Conservation (phyloP, 2,113 vertebrate species). For the Leptobrachium ailaonicum region DNA sequence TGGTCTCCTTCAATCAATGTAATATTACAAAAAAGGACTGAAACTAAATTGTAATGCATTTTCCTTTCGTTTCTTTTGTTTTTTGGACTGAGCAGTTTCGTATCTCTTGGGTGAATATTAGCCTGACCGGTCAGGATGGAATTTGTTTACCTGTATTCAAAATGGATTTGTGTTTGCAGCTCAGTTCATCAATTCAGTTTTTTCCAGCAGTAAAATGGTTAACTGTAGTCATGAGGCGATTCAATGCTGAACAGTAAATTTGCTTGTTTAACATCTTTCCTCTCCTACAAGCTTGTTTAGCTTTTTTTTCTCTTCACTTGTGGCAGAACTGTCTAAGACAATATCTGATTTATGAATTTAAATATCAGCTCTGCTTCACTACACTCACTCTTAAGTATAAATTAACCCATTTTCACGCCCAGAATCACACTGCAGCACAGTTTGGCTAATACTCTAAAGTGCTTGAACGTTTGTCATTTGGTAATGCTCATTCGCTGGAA, state of each 20-base stretch:
- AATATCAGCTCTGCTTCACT: background rate
- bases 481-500: constrained; percentile 2
- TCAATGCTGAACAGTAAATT: constrained; percentile 15
- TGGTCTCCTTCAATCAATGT: no score
- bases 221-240: constrained; percentile 11
- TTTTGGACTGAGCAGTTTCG: no score
- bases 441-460: background rate
- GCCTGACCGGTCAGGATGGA: no score
- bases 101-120: no score
- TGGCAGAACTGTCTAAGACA: background rate
- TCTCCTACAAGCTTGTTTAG: background rate
- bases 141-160: no score
- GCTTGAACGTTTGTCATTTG: background rate
- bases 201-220: background rate
- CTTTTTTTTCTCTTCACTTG: background rate
- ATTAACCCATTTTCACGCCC: background rate
- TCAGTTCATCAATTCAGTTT: no score
- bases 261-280: constrained; percentile 25
- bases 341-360: background rate
- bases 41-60: no score
- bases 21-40: no score
- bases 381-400: background rate
- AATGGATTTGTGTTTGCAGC: no score
- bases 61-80: no score
- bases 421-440: background rate